phyloP scores from a whole-genome alignment of 2,888 invertebrate genomes.

The Acheta domesticus region DNA sequence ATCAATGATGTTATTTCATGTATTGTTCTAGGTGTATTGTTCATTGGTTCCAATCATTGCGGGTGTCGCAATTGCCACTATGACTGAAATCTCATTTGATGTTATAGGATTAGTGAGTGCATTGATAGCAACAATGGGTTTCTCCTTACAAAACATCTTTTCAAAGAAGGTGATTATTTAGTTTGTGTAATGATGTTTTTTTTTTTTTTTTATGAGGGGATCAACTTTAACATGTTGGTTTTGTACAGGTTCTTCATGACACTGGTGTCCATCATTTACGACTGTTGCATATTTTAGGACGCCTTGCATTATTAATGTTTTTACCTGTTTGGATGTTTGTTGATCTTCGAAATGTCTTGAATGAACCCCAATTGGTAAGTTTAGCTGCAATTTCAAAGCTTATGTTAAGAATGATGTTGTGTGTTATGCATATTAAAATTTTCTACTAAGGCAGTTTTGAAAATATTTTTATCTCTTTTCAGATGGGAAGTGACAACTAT shows the following conservation, averaged over 20 bases:
- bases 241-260: conserved; percentile 68
- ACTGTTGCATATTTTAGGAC: conserved; percentile 73
- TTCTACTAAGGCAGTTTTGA: neutral
- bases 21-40: conserved; percentile 61
- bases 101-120: conserved; percentile 80
- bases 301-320: conserved; percentile 75
- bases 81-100: conserved; percentile 91
- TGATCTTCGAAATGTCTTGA: conserved; percentile 62
- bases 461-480: conserved; percentile 40
- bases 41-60: conserved; percentile 86
- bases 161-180: conserved; percentile 75
- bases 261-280: conserved; percentile 87
- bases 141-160: conserved; percentile 90
- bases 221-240: conserved; percentile 22
- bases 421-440: neutral
- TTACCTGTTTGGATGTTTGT: conserved; percentile 76
- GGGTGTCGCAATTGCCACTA: conserved; percentile 87
- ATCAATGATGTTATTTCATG: neutral
- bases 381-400: neutral
- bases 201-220: conserved; percentile 1
- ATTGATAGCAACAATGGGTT: conserved; percentile 83
- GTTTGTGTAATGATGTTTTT: neutral
- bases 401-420: neutral
- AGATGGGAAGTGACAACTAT: conserved; percentile 54
- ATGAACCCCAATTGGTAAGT: conserved; percentile 63